phyloP scores from a whole-genome alignment of 2,888 invertebrate genomes.

The Diarsia mendica region DNA sequence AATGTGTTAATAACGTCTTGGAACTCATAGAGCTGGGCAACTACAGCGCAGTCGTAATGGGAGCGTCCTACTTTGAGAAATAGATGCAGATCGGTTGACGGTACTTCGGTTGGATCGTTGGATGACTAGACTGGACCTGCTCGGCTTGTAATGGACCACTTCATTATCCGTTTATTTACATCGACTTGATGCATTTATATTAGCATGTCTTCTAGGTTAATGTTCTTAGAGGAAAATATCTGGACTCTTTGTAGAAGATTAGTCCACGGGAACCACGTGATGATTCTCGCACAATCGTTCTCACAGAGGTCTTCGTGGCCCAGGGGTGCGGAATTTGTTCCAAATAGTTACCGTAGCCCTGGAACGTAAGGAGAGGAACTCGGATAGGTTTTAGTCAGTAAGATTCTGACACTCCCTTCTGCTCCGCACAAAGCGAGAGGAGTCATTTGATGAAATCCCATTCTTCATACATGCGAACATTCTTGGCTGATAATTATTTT shows the following conservation, averaged over 20 bases:
- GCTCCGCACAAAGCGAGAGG: no score
- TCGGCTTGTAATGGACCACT: conserved; percentile 16
- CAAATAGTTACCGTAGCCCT: no score
- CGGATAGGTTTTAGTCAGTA: no score
- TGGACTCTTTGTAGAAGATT: no score
- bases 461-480: no score
- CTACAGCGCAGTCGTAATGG: conserved; percentile 7
- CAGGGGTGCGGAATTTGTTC: no score
- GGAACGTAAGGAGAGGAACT: no score
- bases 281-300: neutral
- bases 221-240: neutral
- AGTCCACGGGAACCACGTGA: neutral
- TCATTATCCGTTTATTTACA: conserved; percentile 43
- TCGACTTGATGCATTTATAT: conserved; percentile 17
- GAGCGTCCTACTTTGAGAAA: conserved; percentile 20
- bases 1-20: conserved; percentile 1
- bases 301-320: neutral
- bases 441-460: no score
- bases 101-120: neutral
- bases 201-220: conserved; percentile 8
- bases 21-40: neutral
- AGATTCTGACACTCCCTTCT: no score
- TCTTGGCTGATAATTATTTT: neutral
- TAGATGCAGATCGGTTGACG: conserved; percentile 31
- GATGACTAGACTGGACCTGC: neutral